Base-by-base conservation (phyloP, 2,113 vertebrate species). In the Lonchura striata region DNA sequence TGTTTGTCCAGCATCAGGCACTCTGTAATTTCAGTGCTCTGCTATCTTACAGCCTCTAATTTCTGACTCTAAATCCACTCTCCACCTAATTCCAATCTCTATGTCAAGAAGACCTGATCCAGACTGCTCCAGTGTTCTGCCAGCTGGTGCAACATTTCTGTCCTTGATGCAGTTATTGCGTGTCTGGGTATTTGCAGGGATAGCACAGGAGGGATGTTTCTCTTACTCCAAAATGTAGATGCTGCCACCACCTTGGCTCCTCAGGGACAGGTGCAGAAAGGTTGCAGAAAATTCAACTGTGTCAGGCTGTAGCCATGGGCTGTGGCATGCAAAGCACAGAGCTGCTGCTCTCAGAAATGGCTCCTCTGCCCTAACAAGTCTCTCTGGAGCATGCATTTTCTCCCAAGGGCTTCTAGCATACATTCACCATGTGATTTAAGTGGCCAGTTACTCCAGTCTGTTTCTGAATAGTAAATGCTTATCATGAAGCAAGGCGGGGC, bases 201-300 rank as follows among this genome's bases (percentile, higher is more conserved):
- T 1, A 30, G 11, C n/a, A 28, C 3, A 13, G 49, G 24, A 35
- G 11, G 21, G 4, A 22, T 0, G 0, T 27, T 68, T 33, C 46
- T 65, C 13, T 35, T 33, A 3, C 15, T 65, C 47, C 18, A 54
- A 61, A 69, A n/a, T 16, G 15, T 1, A 39, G 12, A 10, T 10
- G 5, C 23, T 50, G 13, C 7, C 42, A 31, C 17, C 5, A 33
- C 8, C 3, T 12, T 52, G 24, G 11, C 1, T 86, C 10, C 39
- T 37, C 1, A 3, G 25, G 27, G n/a, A 22, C 53, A 39, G 35
- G 28, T 1, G 0, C 31, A 46, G n/a, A 15, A 70, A 61, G 4
- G 9, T 6, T 30, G 21, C 11, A 57, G n/a, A 72, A 60, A 57
- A 72, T 57, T 41, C 49, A 47, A 0, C 18, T 0, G 1, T 41